Base-by-base conservation (phyloP, 2,888 invertebrate genomes). In the Ochropleura plecta region DNA sequence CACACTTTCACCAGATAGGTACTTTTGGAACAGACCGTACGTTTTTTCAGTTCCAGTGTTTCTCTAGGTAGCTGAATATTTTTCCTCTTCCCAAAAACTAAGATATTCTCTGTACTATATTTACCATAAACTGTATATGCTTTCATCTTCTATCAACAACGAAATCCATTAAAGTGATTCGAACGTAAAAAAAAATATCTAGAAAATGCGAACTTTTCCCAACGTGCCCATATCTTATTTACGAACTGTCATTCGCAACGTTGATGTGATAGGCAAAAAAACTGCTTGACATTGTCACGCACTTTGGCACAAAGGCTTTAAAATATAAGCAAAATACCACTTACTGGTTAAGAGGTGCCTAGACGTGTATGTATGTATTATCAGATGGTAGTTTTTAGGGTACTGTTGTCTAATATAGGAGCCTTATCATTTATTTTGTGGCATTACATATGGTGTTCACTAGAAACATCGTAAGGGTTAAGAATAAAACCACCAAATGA, bases 251-350 rank as follows among this genome's bases (percentile, higher is more conserved):
- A 73, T 77, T 51, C 49, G 16, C 75, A 57, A 51, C 48, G 82
- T 66, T 73, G 69, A 81, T 60, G 57, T 73, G 64, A 57, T 65
- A 70, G 68, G 79, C 71, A 79, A 76, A 79, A 76, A 79, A 77
- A 75, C 57, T 67, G 76, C 30, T 55, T 74, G 64, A 86, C 76
- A 81, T 81, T 78, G 78, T 71, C 65, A 78, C 67, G 70, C 70
- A 79, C 78, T 86, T 76, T 77, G 73, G 63, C 63, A 63, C 72
- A 76, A 77, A 78, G 71, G 48, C 48, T 73, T 69, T 68, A 73
- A 77, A 67, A 59, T 68, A 70, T 60, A 66, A 72, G 51, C 51
- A 70, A 73, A 82, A 76, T 82, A 62, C 60, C 70, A 60, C 60
- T 60, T 67, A 51, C 51, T 30, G 40, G 20, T 44, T 59, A 70